These are phyloP conservation scores for Chrysopa pallens DNA, from an alignment of 1,140 invertebrate genomes.

Conservation along the genomic window DNA sequence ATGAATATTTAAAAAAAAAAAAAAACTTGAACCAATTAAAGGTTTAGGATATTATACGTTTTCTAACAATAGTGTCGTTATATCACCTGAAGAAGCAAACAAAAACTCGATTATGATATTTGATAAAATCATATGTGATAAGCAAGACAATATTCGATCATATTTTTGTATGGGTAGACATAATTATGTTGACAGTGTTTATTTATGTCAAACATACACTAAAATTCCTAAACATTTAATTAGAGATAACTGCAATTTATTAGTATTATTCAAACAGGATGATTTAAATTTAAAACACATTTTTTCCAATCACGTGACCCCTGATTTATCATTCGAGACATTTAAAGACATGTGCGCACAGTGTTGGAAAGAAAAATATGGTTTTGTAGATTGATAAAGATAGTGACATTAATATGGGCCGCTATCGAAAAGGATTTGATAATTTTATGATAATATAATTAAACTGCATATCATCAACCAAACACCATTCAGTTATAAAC, in stretches of 20 bases:
- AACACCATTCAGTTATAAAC: too few species aligned
- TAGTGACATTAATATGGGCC: constrained; percentile 9
- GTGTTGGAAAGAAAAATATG: constrained; percentile 12
- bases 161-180: constrained; percentile 22
- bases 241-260: constrained; percentile 21
- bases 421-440: constrained; percentile 13
- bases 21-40: constrained; percentile 9
- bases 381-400: constrained; percentile 17
- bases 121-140: constrained; percentile 20
- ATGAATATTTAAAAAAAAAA: constrained; percentile 11
- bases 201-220: constrained; percentile 20
- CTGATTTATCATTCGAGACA: constrained; percentile 13
- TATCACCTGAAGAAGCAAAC: constrained; percentile 8
- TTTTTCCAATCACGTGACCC: constrained; percentile 22
- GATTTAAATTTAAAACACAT: constrained; percentile 21
- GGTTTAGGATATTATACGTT: constrained; percentile 11
- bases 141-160: constrained; percentile 15
- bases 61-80: constrained; percentile 11
- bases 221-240: constrained; percentile 22
- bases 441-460: too few species aligned
- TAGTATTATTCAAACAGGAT: constrained; percentile 23
- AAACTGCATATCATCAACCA: too few species aligned
- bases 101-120: constrained; percentile 18
- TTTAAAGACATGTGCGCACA: constrained; percentile 12
- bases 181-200: constrained; percentile 20